Percentiles rank a stretch among this genome's conserved stretches.
These are phyloP conservation scores for Mycetomoellerius zeteki DNA, from an alignment of 1,140 invertebrate species.

Conservation along the genomic window DNA sequence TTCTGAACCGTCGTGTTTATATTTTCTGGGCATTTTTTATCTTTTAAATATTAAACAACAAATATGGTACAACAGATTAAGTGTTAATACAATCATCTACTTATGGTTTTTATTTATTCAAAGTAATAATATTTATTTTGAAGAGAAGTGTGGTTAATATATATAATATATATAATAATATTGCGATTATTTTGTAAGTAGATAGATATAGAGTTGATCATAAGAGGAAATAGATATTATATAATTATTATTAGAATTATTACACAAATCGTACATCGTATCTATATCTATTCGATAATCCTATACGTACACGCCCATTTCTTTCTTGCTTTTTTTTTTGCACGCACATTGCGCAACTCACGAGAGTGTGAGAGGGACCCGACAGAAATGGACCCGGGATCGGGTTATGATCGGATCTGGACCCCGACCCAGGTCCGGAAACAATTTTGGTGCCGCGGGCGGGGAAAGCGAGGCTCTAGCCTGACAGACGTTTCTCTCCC, in stretches of 20 bases:
- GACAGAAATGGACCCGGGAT: constrained; percentile 51
- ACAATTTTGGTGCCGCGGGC: constrained; percentile 60
- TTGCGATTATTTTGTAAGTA: background rate
- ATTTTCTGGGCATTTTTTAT: background rate
- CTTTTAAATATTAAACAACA: background rate
- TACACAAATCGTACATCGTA: background rate
- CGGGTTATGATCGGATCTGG: constrained; percentile 35
- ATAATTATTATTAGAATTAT: background rate
- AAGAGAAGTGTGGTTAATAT: background rate
- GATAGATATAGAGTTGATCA: constrained; percentile 6
- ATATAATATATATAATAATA: background rate
- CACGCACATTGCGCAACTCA: constrained; percentile 2
- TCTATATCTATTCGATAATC: background rate
- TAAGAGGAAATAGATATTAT: background rate
- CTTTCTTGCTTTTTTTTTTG: background rate
- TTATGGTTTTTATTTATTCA: background rate
- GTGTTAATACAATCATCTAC: background rate
- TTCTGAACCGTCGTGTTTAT: background rate
- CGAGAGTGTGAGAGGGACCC: background rate
- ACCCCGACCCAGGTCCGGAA: constrained; percentile 47
- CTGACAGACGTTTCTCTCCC: constrained; percentile 57
- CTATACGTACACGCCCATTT: background rate
- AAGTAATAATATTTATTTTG: background rate
- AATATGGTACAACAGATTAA: background rate
- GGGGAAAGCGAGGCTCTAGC: constrained; percentile 47